Evolutionary conservation across 2,797 vertebrate species (phyloP).

Genomic region (Xenopus petersii): DNA sequence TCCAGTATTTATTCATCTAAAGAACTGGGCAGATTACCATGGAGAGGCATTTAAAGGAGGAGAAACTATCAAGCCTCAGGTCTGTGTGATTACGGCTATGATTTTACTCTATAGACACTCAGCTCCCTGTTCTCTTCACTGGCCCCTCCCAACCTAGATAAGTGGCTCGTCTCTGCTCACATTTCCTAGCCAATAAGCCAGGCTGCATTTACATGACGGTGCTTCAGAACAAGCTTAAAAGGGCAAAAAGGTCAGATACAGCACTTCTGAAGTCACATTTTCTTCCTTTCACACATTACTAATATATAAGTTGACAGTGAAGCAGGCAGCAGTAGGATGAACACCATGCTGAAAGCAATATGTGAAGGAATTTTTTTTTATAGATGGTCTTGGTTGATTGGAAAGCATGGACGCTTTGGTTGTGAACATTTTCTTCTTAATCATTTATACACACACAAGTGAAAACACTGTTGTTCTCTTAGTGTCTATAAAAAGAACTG

Average conservation of each 20-base stretch:
- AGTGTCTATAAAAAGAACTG: no score
- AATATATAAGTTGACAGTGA: not conserved
- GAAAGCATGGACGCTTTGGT: no score
- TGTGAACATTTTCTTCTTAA: no score
- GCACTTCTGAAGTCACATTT: constrained; percentile 10
- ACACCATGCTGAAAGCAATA: no score
- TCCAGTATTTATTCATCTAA: constrained; percentile 18
- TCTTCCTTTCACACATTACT: not conserved
- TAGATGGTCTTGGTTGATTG: no score
- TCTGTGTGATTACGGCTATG: constrained; percentile 1
- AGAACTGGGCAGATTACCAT: constrained; percentile 1
- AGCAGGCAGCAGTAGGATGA: no score
- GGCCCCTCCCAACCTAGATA: constrained; percentile 49
- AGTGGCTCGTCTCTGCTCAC: constrained; percentile 49
- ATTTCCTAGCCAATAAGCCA: constrained; percentile 48
- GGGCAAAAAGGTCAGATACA: constrained; percentile 32
- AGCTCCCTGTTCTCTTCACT: constrained; percentile 13
- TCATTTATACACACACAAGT: no score
- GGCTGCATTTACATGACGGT: constrained; percentile 12
- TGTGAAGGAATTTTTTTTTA: no score
- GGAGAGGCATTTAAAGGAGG: constrained; percentile 18
- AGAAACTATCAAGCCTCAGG: constrained; percentile 30
- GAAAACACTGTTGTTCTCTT: no score
- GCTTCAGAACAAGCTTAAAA: constrained; percentile 37
- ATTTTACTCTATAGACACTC: constrained; percentile 42